Percentiles rank a stretch among this genome's conserved stretches.
phyloP scores from a whole-genome alignment of 2,113 vertebrate species.

The Pterocles orientalis region DNA sequence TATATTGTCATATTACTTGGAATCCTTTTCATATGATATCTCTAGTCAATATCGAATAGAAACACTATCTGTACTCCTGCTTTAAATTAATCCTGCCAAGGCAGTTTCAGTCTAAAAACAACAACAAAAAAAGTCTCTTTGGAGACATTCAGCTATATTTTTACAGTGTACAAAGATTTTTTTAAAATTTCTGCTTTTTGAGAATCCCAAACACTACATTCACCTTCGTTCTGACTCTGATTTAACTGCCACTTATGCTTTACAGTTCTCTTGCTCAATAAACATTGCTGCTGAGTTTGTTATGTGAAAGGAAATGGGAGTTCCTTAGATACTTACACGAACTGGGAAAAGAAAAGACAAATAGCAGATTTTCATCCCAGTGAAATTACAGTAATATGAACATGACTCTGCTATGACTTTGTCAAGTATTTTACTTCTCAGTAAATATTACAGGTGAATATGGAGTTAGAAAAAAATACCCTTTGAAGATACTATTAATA shows the following conservation, averaged over 20 bases:
- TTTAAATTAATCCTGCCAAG: neutral
- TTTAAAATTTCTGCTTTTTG: neutral
- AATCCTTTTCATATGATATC: neutral
- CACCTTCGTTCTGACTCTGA: neutral
- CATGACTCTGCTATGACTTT: neutral
- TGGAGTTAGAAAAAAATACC: accelerated
- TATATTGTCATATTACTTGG: neutral
- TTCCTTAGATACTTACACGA: neutral
- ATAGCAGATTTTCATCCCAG: neutral
- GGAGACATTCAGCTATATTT: neutral
- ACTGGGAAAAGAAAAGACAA: neutral
- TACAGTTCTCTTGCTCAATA: neutral
- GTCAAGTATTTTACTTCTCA: neutral
- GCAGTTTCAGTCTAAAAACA: neutral
- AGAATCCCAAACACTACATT: neutral
- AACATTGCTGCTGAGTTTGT: neutral
- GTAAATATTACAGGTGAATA: neutral
- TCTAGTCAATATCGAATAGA: neutral
- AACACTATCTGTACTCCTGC: neutral
- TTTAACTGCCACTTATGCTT: neutral
- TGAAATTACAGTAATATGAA: neutral
- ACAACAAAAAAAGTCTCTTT: neutral
- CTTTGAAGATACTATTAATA: neutral
- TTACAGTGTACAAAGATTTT: neutral
- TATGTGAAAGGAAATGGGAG: neutral